Percentiles rank a stretch among this genome's conserved stretches.
Conservation (phyloP, 2,797 vertebrate genomes). For the Chaetodon trifasciatus region DNA sequence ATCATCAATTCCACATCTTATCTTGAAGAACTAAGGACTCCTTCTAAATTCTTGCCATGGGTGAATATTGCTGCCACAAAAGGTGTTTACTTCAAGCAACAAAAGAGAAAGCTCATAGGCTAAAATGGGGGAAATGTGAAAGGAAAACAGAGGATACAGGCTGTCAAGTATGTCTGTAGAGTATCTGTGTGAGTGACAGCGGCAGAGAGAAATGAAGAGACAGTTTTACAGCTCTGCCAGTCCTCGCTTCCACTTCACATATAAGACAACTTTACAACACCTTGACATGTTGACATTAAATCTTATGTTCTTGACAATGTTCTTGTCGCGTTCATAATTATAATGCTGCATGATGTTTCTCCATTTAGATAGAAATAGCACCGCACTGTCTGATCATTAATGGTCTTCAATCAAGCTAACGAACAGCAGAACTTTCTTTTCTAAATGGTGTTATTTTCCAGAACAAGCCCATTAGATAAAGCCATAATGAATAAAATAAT, state of each 20-base stretch:
- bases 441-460: background rate
- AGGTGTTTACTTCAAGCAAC: conserved; percentile 59
- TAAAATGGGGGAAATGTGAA: conserved; percentile 48
- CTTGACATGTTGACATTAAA: conserved; percentile 20
- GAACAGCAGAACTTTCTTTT: background rate
- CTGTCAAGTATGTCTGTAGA: conserved; percentile 32
- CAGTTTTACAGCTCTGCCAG: conserved; percentile 8
- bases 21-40: conserved; percentile 47
- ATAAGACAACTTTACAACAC: conserved; percentile 10
- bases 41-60: conserved; percentile 44
- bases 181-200: conserved; percentile 27
- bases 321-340: conserved; percentile 10
- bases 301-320: conserved; percentile 15
- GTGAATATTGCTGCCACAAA: conserved; percentile 47
- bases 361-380: background rate
- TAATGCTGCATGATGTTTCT: conserved; percentile 1
- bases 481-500: background rate
- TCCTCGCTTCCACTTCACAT: conserved; percentile 17
- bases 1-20: conserved; percentile 55
- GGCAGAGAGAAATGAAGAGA: background rate
- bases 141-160: conserved; percentile 20
- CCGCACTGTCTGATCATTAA: background rate
- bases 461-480: background rate
- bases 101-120: conserved; percentile 21
- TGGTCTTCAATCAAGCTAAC: conserved; percentile 1